Base-by-base conservation (phyloP, 92 coral and sea anemone species). In the Heliopora coerulea region DNA sequence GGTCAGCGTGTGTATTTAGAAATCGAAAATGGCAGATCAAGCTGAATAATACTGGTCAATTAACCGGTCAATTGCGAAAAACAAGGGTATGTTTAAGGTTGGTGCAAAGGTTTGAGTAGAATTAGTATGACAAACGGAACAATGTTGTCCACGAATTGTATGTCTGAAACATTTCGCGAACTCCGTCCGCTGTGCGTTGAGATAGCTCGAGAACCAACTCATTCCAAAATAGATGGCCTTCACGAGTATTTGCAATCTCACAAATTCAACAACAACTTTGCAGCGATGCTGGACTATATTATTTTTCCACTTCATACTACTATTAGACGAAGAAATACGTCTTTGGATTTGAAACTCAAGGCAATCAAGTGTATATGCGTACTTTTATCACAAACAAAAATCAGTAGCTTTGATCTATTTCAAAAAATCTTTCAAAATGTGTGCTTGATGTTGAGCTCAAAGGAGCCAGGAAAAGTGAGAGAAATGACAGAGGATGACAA, bases 171-270 rank as follows among this genome's bases (percentile, higher is more conserved):
- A 13, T 90, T 95, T 80, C 82, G 86, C 25, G 72, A 79, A 41
- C 81, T 95, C 25, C 93, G 89, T 14, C 99, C 99, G 30, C 63
- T 87, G 17, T 95, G 99, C 58, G 83, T 87, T 1, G 87, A 84
- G 65, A 56, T 95, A 24, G 87, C 99, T 1, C 87, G 79, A 75
- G 84, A 86, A 17, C 99, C 99, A 3, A 78, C 96, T n/a, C 62
- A 77, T 4, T 61, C 64, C 54, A 59, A 60, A 18, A 72, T 88
- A 21, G 82, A 74, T 75, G 88, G 82, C 34, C 83, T 95, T 37
- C 84, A 68, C 27, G 65, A 57, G n/a, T 75, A 75, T 50, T 59
- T 88, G 33, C 81, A 70, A 37, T 31, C 29, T 10, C 74, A 81
- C 8, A 63, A 73, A 25, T 32, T 83, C 11, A 46, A 60, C 25